Conservation (phyloP, 2,888 invertebrate species). For the Pecten maximus region DNA sequence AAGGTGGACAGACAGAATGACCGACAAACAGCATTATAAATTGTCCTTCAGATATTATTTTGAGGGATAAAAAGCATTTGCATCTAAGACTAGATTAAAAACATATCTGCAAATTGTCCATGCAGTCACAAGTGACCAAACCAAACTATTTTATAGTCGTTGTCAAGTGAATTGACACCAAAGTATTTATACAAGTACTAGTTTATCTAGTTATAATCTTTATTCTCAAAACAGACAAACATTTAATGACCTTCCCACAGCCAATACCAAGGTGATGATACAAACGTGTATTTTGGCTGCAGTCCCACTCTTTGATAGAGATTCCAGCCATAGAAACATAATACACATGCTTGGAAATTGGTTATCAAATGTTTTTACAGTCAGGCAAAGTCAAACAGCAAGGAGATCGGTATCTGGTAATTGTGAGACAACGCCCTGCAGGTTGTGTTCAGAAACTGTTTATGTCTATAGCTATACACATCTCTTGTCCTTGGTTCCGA, state of each 20-base stretch:
- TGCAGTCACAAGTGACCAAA: no score
- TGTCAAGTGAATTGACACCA: no score
- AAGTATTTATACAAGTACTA: no score
- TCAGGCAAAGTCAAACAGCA: not conserved
- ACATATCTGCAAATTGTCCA: no score
- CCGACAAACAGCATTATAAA: no score
- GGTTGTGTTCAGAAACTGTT: not conserved
- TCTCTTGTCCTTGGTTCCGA: not conserved
- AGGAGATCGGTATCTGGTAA: constrained; percentile 5
- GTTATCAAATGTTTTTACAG: not conserved
- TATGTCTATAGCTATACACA: not conserved
- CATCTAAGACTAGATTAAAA: no score
- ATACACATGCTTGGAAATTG: not conserved
- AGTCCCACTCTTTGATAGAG: not conserved
- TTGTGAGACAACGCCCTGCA: not conserved
- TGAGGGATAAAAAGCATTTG: no score
- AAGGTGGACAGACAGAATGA: no score
- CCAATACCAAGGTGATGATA: not conserved
- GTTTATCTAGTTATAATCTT: no score
- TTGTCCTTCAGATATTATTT: no score
- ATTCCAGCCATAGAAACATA: not conserved
- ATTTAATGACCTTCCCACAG: not conserved
- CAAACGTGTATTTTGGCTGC: not conserved
- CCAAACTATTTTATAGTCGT: no score
- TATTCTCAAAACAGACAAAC: not conserved